Evolutionary conservation across 1,140 invertebrate species (phyloP), one percentile per base, ranked within the genome.

Genomic region (Cydia pomonella): DNA sequence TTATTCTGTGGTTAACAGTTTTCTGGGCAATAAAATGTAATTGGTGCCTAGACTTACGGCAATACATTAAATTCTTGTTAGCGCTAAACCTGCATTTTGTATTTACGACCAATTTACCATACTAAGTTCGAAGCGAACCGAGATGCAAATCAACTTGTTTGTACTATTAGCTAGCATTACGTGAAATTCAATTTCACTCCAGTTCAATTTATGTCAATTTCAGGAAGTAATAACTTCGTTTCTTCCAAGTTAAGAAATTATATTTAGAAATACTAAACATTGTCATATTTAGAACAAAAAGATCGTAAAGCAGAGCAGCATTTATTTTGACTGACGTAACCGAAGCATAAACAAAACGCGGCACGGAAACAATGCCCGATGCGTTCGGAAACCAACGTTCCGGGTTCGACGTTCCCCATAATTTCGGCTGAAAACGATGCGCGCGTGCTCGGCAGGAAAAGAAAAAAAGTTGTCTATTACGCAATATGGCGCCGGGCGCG

Each of bases 391-490:
- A 27, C 27, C 13, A 16, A 38, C 64, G 64, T 69, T 69, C 64
- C 29, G 64, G 64, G 64, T 69, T 41, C 64, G 29, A 69, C 27
- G 64, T 69, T 69, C 64, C 64, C 64, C 33, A 12, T 69, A 69
- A 69, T 69, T 69, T 69, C n/a, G 64, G 64, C 64, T 69, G 64
- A 69, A 69, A 69, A 69, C 25, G 29, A 0, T 4, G n/a, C 16
- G 64, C 64, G 33, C 64, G 64, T 69, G 64, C 64, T 66, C 64
- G 64, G 29, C 64, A 29, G 64, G 64, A 23, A 69, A 69, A 69
- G 29, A 69, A 69, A 69, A 33, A 69, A 69, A 63, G 9, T 38
- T 69, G 64, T 69, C 64, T 69, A 38, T 69, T 69, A 69, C 64
- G 64, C 64, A 69, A 69, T 33, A 69, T 69, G 64, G 64, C 64